phyloP scores from a whole-genome alignment of 2,113 vertebrate species.

The Apodemus sylvaticus region DNA sequence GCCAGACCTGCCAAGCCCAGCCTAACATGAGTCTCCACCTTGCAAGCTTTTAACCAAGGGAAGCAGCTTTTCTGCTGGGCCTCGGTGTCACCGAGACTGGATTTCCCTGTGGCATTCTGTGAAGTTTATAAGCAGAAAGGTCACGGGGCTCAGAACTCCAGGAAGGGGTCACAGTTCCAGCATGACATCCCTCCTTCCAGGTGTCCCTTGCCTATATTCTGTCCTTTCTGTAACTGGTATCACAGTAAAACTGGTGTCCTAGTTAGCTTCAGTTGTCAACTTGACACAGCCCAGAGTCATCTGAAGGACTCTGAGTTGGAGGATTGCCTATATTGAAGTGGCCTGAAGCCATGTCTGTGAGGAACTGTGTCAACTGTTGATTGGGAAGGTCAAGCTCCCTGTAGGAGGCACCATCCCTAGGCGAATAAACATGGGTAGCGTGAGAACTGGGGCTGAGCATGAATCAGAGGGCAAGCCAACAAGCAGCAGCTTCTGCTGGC shows the following conservation, averaged over 20 bases:
- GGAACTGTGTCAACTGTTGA: neutral
- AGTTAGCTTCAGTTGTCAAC: neutral
- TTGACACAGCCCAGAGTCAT: neutral
- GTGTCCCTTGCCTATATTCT: neutral
- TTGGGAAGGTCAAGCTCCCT: neutral
- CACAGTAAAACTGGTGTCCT: neutral
- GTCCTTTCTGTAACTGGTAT: neutral
- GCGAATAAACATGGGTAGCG: no score
- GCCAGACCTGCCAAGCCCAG: accelerated
- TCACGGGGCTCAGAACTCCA: no score
- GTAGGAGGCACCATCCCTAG: neutral
- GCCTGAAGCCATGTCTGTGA: neutral
- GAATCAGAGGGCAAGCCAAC: neutral
- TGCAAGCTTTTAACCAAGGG: accelerated
- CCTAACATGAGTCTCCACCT: no score
- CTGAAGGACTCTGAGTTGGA: neutral
- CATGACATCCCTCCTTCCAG: neutral
- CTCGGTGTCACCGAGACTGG: accelerated
- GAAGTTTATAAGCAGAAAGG: neutral
- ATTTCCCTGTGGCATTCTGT: neutral
- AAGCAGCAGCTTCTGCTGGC: neutral
- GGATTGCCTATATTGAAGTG: neutral
- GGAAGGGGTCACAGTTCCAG: neutral
- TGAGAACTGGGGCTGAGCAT: neutral
- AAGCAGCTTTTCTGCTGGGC: no score